phyloP scores from a whole-genome alignment of 1,140 invertebrate genomes.

The Oryctes rhinoceros region DNA sequence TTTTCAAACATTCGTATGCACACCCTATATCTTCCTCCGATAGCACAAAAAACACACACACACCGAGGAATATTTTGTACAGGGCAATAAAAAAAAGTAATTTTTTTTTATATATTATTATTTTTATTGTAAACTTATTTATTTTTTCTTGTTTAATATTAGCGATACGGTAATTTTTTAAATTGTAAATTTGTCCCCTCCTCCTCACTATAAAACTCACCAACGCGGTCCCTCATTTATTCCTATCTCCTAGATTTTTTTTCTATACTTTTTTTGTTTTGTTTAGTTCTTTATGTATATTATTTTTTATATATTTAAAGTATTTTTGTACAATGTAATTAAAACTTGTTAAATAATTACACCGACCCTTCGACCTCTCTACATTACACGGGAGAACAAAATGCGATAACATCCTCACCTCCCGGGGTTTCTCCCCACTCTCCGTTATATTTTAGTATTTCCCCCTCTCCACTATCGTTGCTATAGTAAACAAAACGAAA shows the following conservation, averaged over 20 bases:
- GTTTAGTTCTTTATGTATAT: background rate
- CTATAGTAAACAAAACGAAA: background rate
- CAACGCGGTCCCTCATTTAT: no score
- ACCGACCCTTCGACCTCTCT: background rate
- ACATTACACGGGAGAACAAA: background rate
- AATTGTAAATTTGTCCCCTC: background rate
- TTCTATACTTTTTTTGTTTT: background rate
- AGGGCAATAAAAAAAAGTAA: background rate
- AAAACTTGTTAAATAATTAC: background rate
- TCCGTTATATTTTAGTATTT: background rate
- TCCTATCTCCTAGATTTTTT: no score
- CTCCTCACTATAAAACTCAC: background rate
- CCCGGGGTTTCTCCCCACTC: background rate
- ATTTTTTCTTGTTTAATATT: constrained; percentile 7
- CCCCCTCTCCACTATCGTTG: background rate
- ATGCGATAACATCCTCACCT: background rate
- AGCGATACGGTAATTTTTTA: background rate
- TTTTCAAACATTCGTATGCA: background rate
- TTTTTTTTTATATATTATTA: background rate
- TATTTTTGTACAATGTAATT: constrained; percentile 16
- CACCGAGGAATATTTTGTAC: background rate
- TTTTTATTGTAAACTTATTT: constrained; percentile 16
- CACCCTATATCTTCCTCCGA: background rate
- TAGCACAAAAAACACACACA: background rate
- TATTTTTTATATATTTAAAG: constrained; percentile 12